Percentiles rank a stretch among this genome's conserved stretches.
These are phyloP conservation scores for Campaea margaritaria DNA, from an alignment of 2,888 invertebrate genomes.

Conservation along the genomic window DNA sequence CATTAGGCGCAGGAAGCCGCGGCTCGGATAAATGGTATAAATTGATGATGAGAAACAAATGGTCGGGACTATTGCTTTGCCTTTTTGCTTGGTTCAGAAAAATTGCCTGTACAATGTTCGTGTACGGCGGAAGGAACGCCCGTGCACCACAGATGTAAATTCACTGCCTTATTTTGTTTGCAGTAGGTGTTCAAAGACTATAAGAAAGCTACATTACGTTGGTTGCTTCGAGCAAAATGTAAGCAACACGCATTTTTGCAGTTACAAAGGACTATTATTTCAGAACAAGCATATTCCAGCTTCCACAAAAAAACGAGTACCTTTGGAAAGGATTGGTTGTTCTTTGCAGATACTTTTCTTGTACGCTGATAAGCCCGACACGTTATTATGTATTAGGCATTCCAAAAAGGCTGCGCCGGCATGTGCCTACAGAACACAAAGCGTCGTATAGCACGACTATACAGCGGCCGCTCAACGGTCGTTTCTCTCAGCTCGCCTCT, in stretches of 20 bases:
- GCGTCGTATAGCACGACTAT: slow-evolving; percentile 46
- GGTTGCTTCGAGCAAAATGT: background rate
- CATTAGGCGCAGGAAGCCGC: slow-evolving; percentile 42
- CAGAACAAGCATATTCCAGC: background rate
- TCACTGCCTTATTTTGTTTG: too few species aligned
- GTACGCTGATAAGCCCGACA: slow-evolving; percentile 18
- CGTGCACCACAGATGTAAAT: background rate
- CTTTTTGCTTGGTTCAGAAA: slow-evolving; percentile 11
- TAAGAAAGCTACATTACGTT: too few species aligned
- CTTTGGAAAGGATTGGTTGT: slow-evolving; percentile 3
- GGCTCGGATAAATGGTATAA: slow-evolving; percentile 29
- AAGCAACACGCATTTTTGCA: background rate
- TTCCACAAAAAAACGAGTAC: slow-evolving; percentile 2
- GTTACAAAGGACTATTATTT: background rate
- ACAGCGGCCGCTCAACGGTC: slow-evolving; percentile 47
- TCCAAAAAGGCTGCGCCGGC: slow-evolving; percentile 22
- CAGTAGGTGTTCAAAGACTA: too few species aligned
- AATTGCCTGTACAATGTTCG: background rate
- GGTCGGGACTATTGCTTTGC: background rate
- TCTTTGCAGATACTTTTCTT: slow-evolving; percentile 13
- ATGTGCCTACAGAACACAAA: slow-evolving; percentile 23
- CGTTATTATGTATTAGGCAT: slow-evolving; percentile 29
- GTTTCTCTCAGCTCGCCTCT: slow-evolving; percentile 38
- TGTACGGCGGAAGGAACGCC: too few species aligned
- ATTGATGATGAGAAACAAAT: slow-evolving; percentile 30